Base-by-base conservation (phyloP, 30 jellyfish, hydroid and myxozoan genomes). In the Aurelia sp. region DNA sequence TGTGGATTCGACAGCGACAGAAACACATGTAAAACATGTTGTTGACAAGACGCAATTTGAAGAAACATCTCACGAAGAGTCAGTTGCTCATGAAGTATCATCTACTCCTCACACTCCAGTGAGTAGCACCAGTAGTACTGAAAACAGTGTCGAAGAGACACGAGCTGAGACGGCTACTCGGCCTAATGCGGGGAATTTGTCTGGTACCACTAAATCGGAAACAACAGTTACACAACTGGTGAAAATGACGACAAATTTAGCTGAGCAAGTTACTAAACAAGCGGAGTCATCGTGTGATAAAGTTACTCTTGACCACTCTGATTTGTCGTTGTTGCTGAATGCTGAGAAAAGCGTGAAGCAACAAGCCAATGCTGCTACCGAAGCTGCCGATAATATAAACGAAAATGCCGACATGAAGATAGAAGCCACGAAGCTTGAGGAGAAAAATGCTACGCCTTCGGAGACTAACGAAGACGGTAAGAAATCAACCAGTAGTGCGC, bases 261-360 rank as follows among this genome's bases (percentile, higher is more conserved):
- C 57, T 12, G 31, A 78, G 70, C 79, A 44, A 21, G 47, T 2
- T 16, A 13, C 33, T 44, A 53, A 47, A 4, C 67, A 19, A 47
- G 63, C 10, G 51, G 31, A 30, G 15, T 57, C 22, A 44, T 63
- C 89, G 10, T 79, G 89, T 44, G 41, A 66, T 12, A 51, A 79
- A 41, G 52, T 27, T 19, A 22, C 21, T 8, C 63, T 8, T 30
- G 74, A 35, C 66, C 78, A 79, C 21, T 81, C 89, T 3, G 89
- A 79, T 79, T 57, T 79, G 48, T 79, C 89, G 3, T 69, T 61
- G 61, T 60, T 79, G 71, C 40, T 79, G 13, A 53, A 30, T 24
- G 89, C 30, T 12, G 89, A 74, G 17, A 21, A 48, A 66, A 76
- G 87, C 66, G 20, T 6, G 52, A 79, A 59, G 69, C 33, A 59